Evolutionary conservation across 2,888 invertebrate species (phyloP).

Genomic region (Agelastica alni): DNA sequence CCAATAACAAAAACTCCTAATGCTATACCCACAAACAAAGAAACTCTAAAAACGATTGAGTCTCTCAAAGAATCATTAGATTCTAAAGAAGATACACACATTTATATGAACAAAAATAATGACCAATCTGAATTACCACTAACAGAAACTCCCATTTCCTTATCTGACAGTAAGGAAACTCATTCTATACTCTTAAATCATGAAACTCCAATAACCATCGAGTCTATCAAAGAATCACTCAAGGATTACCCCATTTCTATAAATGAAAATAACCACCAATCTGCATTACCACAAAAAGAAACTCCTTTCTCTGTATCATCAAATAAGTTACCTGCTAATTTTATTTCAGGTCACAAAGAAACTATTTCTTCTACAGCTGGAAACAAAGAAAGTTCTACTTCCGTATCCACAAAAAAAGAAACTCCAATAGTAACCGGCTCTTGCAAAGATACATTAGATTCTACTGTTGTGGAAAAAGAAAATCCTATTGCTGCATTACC

Average conservation of each 20-base stretch:
- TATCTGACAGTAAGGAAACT: neutral
- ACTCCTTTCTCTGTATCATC: neutral
- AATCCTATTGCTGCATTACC: neutral
- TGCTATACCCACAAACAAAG: neutral
- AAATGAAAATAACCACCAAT: neutral
- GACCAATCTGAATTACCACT: neutral
- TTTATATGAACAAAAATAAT: neutral
- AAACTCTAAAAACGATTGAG: neutral
- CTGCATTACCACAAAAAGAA: neutral
- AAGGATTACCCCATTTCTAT: neutral
- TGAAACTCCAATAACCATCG: neutral
- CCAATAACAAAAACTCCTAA: neutral
- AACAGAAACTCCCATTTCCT: neutral
- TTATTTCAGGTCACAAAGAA: too few relatives aligned
- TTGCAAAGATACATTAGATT: slow-evolving; percentile 7
- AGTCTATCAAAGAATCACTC: neutral
- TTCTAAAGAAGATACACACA: neutral
- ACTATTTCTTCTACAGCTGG: too few relatives aligned
- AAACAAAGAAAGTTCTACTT: too few relatives aligned
- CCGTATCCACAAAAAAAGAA: neutral
- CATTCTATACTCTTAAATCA: neutral
- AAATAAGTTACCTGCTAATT: neutral
- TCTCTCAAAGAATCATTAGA: neutral
- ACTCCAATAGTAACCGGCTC: neutral
- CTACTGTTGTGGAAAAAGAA: neutral